These are phyloP conservation scores for Peromyscus nudipes DNA, from an alignment of 2,797 vertebrate species.

Conservation along the genomic window DNA sequence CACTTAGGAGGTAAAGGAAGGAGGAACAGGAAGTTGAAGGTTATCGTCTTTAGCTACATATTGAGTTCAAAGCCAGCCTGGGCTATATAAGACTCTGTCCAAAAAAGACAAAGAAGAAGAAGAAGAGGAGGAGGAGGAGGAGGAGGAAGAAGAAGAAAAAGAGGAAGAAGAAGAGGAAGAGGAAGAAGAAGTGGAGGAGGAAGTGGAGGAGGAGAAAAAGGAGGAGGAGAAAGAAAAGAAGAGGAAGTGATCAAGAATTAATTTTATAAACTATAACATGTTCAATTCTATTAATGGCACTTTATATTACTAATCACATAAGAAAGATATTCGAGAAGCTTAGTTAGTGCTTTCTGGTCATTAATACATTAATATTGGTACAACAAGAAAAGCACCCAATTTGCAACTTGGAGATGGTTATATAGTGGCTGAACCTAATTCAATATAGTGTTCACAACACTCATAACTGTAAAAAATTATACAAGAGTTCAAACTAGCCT, in stretches of 20 bases:
- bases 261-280: constrained; percentile 6
- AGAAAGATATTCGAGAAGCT: background rate
- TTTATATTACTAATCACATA: constrained; percentile 19
- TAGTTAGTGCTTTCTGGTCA: constrained; percentile 38
- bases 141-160: background rate
- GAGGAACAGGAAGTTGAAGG: background rate
- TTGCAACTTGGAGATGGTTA: constrained; percentile 39
- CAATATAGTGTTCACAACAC: background rate
- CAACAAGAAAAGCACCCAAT: background rate
- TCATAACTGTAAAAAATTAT: constrained; percentile 25
- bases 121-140: background rate
- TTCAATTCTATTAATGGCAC: constrained; percentile 40
- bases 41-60: background rate
- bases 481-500: background rate
- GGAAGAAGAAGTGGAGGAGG: background rate
- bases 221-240: accelerated
- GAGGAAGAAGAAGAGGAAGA: background rate
- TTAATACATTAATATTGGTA: background rate
- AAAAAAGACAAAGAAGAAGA: background rate
- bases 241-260: background rate
- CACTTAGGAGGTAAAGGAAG: background rate
- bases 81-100: background rate
- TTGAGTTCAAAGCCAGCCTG: background rate
- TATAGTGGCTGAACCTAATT: background rate
- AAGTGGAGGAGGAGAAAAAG: background rate